Conservation (phyloP, 1,140 invertebrate genomes). For the Schmidtea mediterranea region DNA sequence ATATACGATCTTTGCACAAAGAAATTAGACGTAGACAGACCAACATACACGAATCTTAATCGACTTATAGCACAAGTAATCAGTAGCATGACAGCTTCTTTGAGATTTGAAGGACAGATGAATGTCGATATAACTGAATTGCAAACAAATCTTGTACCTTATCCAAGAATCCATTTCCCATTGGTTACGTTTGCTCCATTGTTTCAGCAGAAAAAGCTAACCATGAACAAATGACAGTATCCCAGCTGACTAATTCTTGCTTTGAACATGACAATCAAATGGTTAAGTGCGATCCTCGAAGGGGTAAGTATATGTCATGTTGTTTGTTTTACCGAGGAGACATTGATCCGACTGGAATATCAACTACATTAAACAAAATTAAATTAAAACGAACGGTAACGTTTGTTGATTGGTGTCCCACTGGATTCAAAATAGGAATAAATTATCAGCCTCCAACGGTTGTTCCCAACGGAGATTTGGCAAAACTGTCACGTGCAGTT, state of each 20-base stretch:
- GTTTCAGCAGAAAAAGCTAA: constrained; percentile 44
- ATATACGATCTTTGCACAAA: constrained; percentile 47
- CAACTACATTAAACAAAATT: constrained; percentile 51
- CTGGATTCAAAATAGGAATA: constrained; percentile 32
- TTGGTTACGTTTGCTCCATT: constrained; percentile 54
- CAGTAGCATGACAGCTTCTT: constrained; percentile 53
- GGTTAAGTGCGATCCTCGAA: constrained; percentile 40
- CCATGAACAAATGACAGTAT: constrained; percentile 30
- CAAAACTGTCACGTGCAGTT: constrained; percentile 25
- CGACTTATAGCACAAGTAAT: constrained; percentile 31
- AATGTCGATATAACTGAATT: constrained; percentile 47
- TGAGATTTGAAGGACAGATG: constrained; percentile 33
- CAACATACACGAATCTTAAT: constrained; percentile 43
- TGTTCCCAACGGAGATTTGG: constrained; percentile 17
- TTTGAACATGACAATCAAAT: constrained; percentile 39
- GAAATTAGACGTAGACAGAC: constrained; percentile 39
- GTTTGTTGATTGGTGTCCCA: constrained; percentile 7
- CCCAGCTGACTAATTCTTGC: constrained; percentile 32
- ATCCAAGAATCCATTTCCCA: constrained; percentile 35
- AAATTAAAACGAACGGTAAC: constrained; percentile 32
- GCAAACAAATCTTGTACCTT: constrained; percentile 27
- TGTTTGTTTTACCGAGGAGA: constrained; percentile 21
- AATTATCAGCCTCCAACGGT: constrained; percentile 19
- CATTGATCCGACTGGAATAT: constrained; percentile 46
- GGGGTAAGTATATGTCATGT: constrained; percentile 14